Percentiles rank a stretch among this genome's conserved stretches.
These are phyloP conservation scores for Alethe castanea DNA, from an alignment of 2,113 vertebrate species.

Conservation along the genomic window DNA sequence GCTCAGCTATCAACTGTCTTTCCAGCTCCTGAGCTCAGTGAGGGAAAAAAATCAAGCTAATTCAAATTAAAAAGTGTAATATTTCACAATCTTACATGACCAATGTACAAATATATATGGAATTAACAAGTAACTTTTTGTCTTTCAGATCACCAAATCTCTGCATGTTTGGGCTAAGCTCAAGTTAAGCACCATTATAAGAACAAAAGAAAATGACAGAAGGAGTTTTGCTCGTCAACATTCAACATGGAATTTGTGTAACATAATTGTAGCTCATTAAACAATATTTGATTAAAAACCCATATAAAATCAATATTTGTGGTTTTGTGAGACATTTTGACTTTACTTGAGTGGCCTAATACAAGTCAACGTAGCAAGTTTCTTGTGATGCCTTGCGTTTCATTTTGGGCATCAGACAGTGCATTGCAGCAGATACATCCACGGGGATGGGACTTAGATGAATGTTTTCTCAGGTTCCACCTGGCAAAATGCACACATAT, in stretches of 20 bases:
- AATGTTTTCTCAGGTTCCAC: neutral
- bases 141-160: constrained; percentile 45
- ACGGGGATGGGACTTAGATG: neutral
- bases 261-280: neutral
- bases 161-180: neutral
- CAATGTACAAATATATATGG: neutral
- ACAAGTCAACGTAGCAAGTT: neutral
- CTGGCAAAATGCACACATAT: neutral
- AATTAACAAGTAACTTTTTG: constrained; percentile 18
- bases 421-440: neutral
- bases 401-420: neutral
- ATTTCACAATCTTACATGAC: neutral
- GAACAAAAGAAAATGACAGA: neutral
- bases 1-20: neutral
- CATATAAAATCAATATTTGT: neutral
- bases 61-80: neutral
- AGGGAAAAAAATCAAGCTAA: neutral
- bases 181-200: neutral
- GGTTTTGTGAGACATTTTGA: neutral
- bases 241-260: neutral
- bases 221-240: neutral
- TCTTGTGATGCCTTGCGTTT: neutral
- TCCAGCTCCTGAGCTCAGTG: neutral
- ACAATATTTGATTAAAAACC: neutral
- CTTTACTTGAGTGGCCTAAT: neutral